These are phyloP conservation scores for Andrena dorsata DNA, from an alignment of 2,888 invertebrate species.

Conservation along the genomic window DNA sequence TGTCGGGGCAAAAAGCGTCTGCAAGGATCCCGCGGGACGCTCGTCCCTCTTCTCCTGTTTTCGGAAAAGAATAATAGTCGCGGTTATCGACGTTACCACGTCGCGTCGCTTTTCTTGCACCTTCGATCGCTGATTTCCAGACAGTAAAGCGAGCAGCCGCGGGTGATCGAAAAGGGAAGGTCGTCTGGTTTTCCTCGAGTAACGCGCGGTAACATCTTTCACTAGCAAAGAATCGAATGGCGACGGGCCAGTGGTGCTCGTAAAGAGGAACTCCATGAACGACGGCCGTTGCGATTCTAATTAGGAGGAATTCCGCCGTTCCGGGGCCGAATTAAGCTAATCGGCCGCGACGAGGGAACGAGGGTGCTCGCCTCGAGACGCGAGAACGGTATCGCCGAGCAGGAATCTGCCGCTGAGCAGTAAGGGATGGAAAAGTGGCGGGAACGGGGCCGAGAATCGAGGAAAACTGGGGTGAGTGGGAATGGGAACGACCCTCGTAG, in stretches of 20 bases:
- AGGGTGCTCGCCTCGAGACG: slow-evolving; percentile 45
- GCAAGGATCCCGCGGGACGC: slow-evolving; percentile 54
- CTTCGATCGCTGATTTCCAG: not conserved
- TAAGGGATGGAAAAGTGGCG: slow-evolving; percentile 31
- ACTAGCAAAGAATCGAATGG: slow-evolving; percentile 7
- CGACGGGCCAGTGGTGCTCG: slow-evolving; percentile 65
- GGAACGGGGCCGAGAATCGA: not conserved
- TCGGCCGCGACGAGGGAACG: slow-evolving; percentile 66
- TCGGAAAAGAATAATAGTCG: not conserved
- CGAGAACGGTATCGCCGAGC: slow-evolving; percentile 24
- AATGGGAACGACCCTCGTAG: slow-evolving; percentile 49
- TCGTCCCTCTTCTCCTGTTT: slow-evolving; percentile 24
- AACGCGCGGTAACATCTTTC: not conserved
- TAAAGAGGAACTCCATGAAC: slow-evolving; percentile 62
- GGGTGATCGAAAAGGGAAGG: not conserved
- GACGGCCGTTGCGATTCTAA: slow-evolving; percentile 77
- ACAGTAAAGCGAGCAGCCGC: not conserved
- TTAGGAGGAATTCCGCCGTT: slow-evolving; percentile 76
- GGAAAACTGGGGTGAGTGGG: not conserved
- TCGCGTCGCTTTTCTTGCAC: no score
- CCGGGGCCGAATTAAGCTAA: slow-evolving; percentile 69
- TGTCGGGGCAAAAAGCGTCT: slow-evolving; percentile 56
- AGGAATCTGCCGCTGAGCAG: slow-evolving; percentile 13
- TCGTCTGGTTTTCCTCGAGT: not conserved
- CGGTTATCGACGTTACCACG: not conserved